Conservation (phyloP, 2,888 invertebrate genomes). For the Melanostoma scalare region DNA sequence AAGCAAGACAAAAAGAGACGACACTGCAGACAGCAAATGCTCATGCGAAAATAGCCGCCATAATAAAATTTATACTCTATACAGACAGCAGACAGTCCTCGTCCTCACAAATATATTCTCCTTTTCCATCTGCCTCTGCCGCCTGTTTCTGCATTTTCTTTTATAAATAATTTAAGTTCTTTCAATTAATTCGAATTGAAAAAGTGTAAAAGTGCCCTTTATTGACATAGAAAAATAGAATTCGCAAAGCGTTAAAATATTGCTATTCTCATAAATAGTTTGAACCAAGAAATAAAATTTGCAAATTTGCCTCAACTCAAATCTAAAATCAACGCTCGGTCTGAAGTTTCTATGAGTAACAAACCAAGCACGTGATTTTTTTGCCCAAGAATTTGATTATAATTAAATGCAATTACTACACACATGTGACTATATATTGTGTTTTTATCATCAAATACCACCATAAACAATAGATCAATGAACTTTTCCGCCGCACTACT, state of each 20-base stretch:
- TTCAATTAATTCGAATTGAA: too few relatives aligned
- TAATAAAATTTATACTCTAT: slow-evolving; percentile 31
- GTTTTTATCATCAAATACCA: slow-evolving; percentile 39
- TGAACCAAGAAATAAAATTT: too few relatives aligned
- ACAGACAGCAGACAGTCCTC: too few relatives aligned
- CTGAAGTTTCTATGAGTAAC: slow-evolving; percentile 19
- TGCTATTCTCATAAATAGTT: too few relatives aligned
- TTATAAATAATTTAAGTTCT: too few relatives aligned
- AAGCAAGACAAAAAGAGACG: slow-evolving; percentile 26
- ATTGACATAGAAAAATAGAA: too few relatives aligned
- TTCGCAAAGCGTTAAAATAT: too few relatives aligned
- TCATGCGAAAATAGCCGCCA: slow-evolving; percentile 55
- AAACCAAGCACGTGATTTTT: slow-evolving; percentile 59
- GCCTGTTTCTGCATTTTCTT: not conserved
- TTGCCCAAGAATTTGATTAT: slow-evolving; percentile 14
- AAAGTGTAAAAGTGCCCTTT: too few relatives aligned
- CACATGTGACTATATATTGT: slow-evolving; percentile 23
- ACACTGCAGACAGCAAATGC: slow-evolving; percentile 31
- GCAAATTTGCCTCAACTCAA: slow-evolving; percentile 18
- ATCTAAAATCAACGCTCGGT: slow-evolving; percentile 5
- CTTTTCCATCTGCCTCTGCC: not conserved
- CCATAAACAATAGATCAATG: slow-evolving; percentile 61
- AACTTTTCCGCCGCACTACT: slow-evolving; percentile 21
- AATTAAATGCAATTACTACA: slow-evolving; percentile 10
- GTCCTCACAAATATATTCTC: slow-evolving; percentile 1